Conservation (phyloP, 2,113 vertebrate species). For the Microcebus jonahi region DNA sequence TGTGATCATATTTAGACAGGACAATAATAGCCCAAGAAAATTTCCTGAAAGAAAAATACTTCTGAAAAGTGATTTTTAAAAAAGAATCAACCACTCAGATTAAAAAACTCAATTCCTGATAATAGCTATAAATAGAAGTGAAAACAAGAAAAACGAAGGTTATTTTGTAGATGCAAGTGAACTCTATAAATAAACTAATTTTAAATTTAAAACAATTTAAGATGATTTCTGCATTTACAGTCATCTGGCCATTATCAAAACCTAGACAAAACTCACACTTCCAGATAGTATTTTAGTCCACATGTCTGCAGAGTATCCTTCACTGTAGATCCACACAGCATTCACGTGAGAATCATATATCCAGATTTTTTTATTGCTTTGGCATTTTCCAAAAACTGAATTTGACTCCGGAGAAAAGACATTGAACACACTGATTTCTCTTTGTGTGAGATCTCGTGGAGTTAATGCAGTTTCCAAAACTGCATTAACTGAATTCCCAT, state of each 20-base stretch:
- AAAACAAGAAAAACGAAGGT: slow-evolving; percentile 6
- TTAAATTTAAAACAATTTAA: slow-evolving; percentile 37
- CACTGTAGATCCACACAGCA: neutral
- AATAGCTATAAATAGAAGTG: neutral
- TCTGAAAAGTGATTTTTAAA: neutral
- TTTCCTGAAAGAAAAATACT: neutral
- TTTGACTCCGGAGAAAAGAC: neutral
- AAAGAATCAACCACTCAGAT: neutral
- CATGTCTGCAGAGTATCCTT: neutral
- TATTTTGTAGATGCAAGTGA: neutral
- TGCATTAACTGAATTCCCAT: neutral
- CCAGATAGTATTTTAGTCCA: neutral
- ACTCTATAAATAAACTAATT: neutral
- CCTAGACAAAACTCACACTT: neutral
- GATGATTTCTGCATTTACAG: neutral
- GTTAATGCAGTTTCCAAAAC: slow-evolving; percentile 44
- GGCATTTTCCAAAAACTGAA: neutral
- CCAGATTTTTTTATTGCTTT: neutral
- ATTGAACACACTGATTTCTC: neutral
- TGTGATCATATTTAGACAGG: neutral
- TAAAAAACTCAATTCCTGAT: slow-evolving; percentile 25
- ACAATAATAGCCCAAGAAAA: neutral
- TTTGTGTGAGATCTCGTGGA: neutral
- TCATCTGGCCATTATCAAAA: neutral
- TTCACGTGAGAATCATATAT: neutral